Evolutionary conservation across 2,113 vertebrate genomes (phyloP).

Genomic region (Tachuris rubrigastra): DNA sequence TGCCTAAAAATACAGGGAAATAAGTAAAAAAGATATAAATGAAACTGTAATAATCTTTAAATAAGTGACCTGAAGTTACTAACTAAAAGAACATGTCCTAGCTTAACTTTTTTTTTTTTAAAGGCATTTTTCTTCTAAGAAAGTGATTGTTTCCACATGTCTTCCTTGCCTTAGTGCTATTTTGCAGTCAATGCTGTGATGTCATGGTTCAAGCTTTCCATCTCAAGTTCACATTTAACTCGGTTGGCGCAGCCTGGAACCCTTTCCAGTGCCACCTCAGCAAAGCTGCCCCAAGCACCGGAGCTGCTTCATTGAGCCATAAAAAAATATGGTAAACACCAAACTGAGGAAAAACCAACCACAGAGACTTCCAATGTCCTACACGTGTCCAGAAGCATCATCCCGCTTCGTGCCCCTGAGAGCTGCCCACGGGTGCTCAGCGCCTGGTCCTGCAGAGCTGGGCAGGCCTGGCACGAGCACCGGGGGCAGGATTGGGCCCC

Average conservation of each 20-base stretch:
- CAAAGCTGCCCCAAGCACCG: not conserved
- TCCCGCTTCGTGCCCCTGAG: not conserved
- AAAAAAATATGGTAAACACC: not conserved
- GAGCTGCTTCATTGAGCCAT: not conserved
- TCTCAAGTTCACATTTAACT: not conserved
- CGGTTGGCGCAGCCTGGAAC: not conserved
- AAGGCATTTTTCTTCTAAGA: not conserved
- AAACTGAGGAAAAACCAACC: not conserved
- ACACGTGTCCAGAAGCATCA: not conserved
- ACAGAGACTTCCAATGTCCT: not conserved
- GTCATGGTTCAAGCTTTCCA: constrained; percentile 40
- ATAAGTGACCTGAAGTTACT: constrained; percentile 50
- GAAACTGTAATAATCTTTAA: constrained; percentile 34
- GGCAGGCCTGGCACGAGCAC: not conserved
- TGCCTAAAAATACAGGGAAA: constrained; percentile 39
- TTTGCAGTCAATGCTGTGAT: not conserved
- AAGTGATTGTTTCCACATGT: constrained; percentile 57
- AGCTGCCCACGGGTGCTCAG: not conserved
- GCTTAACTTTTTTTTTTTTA: not conserved
- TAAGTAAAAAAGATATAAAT: constrained; percentile 43
- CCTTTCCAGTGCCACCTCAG: constrained; percentile 7
- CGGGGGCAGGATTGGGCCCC: not conserved
- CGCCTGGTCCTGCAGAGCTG: accelerated
- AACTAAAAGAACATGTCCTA: constrained; percentile 45
- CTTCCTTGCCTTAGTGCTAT: not conserved